Evolutionary conservation across 2,888 invertebrate species (phyloP).

Genomic region (Rhagium mordax): DNA sequence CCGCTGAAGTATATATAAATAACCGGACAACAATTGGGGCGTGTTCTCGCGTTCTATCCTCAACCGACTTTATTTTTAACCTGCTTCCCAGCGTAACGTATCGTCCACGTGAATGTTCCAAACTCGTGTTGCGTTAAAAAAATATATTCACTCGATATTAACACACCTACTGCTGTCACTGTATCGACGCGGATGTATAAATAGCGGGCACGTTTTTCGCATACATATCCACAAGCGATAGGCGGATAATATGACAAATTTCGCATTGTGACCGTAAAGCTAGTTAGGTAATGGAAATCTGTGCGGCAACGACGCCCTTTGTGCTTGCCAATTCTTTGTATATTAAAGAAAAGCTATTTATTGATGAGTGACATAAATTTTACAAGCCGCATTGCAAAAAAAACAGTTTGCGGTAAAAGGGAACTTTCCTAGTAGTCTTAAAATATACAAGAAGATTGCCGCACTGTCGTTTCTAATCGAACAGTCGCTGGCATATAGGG

Average conservation of each 20-base stretch:
- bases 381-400: too few relatives aligned
- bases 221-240: not conserved
- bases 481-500: too few relatives aligned
- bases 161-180: not conserved
- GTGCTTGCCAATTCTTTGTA: not conserved
- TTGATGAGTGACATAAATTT: too few relatives aligned
- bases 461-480: too few relatives aligned
- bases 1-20: too few relatives aligned
- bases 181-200: too few relatives aligned
- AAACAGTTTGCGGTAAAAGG: too few relatives aligned
- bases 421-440: too few relatives aligned
- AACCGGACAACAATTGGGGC: not conserved
- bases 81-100: not conserved
- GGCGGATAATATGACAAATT: not conserved
- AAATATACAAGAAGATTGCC: too few relatives aligned
- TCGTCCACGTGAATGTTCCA: not conserved
- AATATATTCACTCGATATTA: not conserved
- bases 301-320: not conserved
- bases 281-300: not conserved
- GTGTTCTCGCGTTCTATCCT: not conserved
- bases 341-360: too few relatives aligned
- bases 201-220: not conserved
- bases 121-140: not conserved
- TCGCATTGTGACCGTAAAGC: not conserved
- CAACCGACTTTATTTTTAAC: not conserved